Conservation (phyloP, 2,888 invertebrate genomes). For the Drosophila merina region DNA sequence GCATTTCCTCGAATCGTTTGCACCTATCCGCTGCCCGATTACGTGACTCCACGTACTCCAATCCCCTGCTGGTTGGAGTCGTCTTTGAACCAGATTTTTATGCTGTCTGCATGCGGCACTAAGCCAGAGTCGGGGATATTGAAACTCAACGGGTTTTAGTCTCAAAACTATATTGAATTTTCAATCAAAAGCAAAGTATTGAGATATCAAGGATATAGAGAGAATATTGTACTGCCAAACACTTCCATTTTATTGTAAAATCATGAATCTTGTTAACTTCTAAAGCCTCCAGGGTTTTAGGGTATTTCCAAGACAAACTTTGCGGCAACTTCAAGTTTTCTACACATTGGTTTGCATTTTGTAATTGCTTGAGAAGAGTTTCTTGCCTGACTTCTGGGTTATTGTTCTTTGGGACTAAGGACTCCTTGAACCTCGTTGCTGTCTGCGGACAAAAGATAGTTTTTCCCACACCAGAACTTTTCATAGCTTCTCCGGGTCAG, state of each 20-base stretch:
- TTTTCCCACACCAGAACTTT: slow-evolving; percentile 48
- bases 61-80: slow-evolving; percentile 8
- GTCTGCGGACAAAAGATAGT: slow-evolving; percentile 42
- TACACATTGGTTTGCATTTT: slow-evolving; percentile 52
- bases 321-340: slow-evolving; percentile 12
- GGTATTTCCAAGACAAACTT: background rate
- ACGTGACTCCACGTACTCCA: slow-evolving; percentile 65
- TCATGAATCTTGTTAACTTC: background rate
- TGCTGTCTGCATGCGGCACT: background rate
- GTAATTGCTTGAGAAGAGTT: slow-evolving; percentile 67
- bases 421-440: slow-evolving; percentile 1
- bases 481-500: slow-evolving; percentile 29
- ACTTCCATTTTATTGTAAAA: no score
- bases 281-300: background rate
- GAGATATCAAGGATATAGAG: background rate
- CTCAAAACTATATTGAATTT: background rate
- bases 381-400: slow-evolving; percentile 23
- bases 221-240: no score
- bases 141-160: background rate
- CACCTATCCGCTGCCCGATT: slow-evolving; percentile 51
- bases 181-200: background rate
- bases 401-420: slow-evolving; percentile 11
- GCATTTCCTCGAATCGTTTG: slow-evolving; percentile 60
- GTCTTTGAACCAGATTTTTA: slow-evolving; percentile 28
- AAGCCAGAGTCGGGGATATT: background rate